Conservation (phyloP, 2,113 vertebrate species). For the Neogale vison region DNA sequence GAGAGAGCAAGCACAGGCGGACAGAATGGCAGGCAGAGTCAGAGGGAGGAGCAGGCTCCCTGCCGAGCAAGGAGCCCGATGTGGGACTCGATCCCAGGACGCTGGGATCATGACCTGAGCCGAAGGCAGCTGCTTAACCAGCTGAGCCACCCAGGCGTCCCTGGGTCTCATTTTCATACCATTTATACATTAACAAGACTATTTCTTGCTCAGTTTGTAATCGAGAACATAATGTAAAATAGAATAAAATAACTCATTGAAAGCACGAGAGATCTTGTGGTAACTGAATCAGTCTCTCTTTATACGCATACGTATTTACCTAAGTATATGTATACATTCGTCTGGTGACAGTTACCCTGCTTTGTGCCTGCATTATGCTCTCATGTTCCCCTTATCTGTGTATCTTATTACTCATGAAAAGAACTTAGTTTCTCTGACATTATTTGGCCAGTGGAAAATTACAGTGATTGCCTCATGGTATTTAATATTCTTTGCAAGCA, state of each 20-base stretch:
- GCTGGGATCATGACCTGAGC: no score
- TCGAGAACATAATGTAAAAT: conserved; percentile 3
- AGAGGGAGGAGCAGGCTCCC: no score
- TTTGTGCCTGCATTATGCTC: neutral
- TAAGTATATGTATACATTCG: neutral
- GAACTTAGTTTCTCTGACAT: neutral
- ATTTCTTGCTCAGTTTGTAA: neutral
- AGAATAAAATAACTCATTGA: conserved; percentile 24
- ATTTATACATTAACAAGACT: neutral
- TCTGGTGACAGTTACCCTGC: neutral
- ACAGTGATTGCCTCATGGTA: neutral
- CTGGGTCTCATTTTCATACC: conserved; percentile 20
- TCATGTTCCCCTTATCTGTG: neutral
- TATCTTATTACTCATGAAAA: neutral
- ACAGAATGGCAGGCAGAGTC: no score
- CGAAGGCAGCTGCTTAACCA: no score
- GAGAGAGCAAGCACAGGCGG: no score
- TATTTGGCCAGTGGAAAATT: conserved; percentile 20
- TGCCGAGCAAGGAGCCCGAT: no score
- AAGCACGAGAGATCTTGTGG: neutral
- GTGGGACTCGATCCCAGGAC: no score
- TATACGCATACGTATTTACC: neutral
- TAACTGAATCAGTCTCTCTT: neutral
- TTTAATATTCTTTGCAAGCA: conserved; percentile 26
- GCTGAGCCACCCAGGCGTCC: no score